Evolutionary conservation across 2,888 invertebrate genomes (phyloP).

Genomic region (Pantelozetes paolii): DNA sequence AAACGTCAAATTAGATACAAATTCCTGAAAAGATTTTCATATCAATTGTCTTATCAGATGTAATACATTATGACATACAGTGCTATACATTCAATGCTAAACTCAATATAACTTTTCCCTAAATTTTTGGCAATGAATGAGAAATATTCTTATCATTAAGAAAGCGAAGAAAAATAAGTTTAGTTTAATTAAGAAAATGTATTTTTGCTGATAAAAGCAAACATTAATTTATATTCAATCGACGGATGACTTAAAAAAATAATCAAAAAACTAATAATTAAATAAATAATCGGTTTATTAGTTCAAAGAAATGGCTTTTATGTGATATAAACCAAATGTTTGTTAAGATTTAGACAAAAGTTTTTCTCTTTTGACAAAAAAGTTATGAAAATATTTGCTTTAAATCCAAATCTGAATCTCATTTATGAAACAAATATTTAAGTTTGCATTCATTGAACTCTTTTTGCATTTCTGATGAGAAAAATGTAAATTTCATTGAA

Average conservation of each 20-base stretch:
- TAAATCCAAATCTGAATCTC: too few relatives aligned
- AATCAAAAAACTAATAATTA: background rate
- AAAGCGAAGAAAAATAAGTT: background rate
- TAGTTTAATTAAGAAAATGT: background rate
- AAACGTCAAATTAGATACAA: background rate
- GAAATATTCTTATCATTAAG: background rate
- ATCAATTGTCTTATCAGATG: background rate
- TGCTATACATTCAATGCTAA: too few relatives aligned
- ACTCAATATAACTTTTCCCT: background rate
- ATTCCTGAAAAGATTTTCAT: background rate
- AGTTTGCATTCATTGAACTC: background rate
- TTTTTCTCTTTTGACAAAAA: background rate
- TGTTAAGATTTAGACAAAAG: constrained; percentile 4
- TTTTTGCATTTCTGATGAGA: background rate
- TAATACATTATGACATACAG: too few relatives aligned
- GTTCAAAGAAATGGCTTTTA: background rate
- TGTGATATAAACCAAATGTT: background rate
- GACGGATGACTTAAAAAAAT: constrained; percentile 14
- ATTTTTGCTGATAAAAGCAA: background rate
- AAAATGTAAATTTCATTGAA: background rate
- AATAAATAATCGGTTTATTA: background rate
- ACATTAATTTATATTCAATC: background rate
- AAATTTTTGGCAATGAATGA: background rate
- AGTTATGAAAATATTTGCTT: too few relatives aligned
- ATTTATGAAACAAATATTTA: background rate